Evolutionary conservation across 2,888 invertebrate genomes (phyloP), one percentile per base, ranked within the genome.

Genomic region (Gnatocerus cornutus): DNA sequence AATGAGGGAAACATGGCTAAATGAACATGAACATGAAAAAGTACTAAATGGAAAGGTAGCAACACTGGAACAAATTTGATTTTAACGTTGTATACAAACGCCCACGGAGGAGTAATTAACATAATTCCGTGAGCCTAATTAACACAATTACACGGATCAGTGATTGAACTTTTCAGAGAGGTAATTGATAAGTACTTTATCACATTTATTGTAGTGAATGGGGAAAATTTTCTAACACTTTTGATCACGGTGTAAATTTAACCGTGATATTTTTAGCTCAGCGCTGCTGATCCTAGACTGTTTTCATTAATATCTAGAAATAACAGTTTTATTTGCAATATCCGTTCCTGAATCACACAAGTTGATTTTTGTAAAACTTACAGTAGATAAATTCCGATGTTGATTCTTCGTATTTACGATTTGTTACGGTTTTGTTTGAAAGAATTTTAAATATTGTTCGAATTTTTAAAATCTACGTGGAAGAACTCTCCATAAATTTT

Each of bases 231-330:
- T 62, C 41, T 41, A 68, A 68, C 71, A 67, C 39, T 62, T 70
- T 68, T 68, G 70, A 68, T 72, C 72, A 70, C 58, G 43, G 56
- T 52, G 43, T 73, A 73, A 62, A 73, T 73, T 73, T 73, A 71
- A 68, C 73, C 41, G 41, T 45, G 53, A 41, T 72, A 73, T 71
- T 71, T 73, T 72, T 67, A 70, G 48, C 13, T 52, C 45, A 12
- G 65, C 21, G 55, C 66, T 62, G 71, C 53, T 64, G 68, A 68
- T 68, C 62, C 62, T 68, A 68, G 65, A 66, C 68, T 68, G 71
- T 73, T 73, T 73, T 68, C 69, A 73, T 73, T 73, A 71, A 71
- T 61, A 53, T 55, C 71, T 69, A 43, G 46, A 70, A 73, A 71
- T 73, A 73, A 68, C 67, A 69, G 61, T 50, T 61, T 48, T 61